Conservation (phyloP, 2,888 invertebrate species). For the Erpobdella octoculata region DNA sequence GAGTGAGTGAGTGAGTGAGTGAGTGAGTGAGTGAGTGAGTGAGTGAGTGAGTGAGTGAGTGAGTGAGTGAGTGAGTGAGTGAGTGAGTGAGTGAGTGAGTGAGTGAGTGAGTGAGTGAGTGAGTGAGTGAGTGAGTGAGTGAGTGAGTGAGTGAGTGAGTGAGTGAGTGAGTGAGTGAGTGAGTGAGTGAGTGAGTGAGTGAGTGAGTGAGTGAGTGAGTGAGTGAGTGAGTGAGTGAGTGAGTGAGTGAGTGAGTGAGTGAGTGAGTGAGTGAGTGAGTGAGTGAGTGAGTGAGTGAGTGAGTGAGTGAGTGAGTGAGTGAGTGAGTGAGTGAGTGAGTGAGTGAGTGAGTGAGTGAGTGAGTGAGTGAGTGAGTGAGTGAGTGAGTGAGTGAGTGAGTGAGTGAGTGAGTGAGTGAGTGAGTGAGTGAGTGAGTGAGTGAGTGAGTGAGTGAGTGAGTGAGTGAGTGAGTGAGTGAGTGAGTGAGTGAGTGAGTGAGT, state of each 20-base stretch:
- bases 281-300: too few relatives aligned
- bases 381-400: too few relatives aligned
- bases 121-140: conserved; percentile 19
- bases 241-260: conserved; percentile 22
- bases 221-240: conserved; percentile 24
- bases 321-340: too few relatives aligned
- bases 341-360: too few relatives aligned
- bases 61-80: background rate
- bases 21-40: conserved; percentile 2
- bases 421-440: too few relatives aligned
- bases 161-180: conserved; percentile 22
- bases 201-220: conserved; percentile 23
- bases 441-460: too few relatives aligned
- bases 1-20: conserved; percentile 11
- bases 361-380: too few relatives aligned
- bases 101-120: conserved; percentile 7
- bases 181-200: conserved; percentile 24
- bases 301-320: too few relatives aligned
- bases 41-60: background rate
- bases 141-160: conserved; percentile 21
- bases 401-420: too few relatives aligned
- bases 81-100: background rate
- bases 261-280: conserved; percentile 5
- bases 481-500: too few relatives aligned
- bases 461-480: too few relatives aligned